Evolutionary conservation across 2,888 invertebrate species (phyloP), one percentile per base, ranked within the genome.

Genomic region (Ochropleura plecta): DNA sequence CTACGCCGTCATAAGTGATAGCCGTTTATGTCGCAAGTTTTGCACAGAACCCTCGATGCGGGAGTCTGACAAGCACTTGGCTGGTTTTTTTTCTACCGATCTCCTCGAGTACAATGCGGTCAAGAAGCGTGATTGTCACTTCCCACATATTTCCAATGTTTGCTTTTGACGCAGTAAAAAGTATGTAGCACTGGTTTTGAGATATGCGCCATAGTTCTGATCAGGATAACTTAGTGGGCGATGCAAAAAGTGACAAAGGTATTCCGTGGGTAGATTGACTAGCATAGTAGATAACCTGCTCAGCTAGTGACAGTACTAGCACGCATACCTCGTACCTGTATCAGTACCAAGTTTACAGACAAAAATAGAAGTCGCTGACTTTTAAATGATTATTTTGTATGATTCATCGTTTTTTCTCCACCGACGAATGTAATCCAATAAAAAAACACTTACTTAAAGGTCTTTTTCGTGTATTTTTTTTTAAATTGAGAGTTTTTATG

Each of bases 91-190:
- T 76, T 74, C 63, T 42, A 67, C 76, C 42, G 64, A 20, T 73
- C 76, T 65, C 74, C n/a, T 74, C 51, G 12, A 57, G 40, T 59
- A 85, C 74, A 83, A 78, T 64, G 74, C 71, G 74, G 70, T 69
- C 78, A 78, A 76, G 70, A 70, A 75, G 66, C 59, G 73, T 78
- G 60, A 73, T 70, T 48, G n/a, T 49, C 5, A 51, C 72, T 74
- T 62, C 65, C 72, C 60, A 85, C 70, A 57, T 76, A 76, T 77
- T 70, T 71, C 51, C 60, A 60, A 60, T 53, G 51, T 51, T 70
- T 59, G 57, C 42, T 51, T 75, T 79, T 30, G 57, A 12, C 49
- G n/a, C 40, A 63, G 62, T 75, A 49, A 12, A 20, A 53, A 8
- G 10, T 30, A 66, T 8, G 18, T 18, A n/a, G 44, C 8, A 18